Evolutionary conservation across 1,140 invertebrate genomes (phyloP), one percentile per base, ranked within the genome.

Genomic region (Acarapis woodi): DNA sequence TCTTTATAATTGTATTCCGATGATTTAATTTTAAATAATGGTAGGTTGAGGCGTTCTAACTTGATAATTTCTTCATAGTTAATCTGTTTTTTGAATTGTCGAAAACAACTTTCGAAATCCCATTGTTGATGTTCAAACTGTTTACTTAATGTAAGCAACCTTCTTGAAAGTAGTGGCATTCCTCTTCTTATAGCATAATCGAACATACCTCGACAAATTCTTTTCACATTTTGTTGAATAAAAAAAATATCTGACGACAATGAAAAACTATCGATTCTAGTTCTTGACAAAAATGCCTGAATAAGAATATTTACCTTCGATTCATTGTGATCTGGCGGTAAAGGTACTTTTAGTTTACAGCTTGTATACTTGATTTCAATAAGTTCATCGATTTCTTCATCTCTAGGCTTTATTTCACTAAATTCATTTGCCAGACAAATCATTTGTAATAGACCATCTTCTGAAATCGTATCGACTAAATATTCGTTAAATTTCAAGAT

Each of bases 271-370:
- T 77, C 70, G 1, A 90, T 65, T 28, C 62, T 57, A 20, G 68
- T 70, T 41, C 72, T 60, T 1, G 77, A 83, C 12, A 96, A 62
- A 53, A 73, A 83, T 0, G 78, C 73, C 56, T 97, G 90, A 41
- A 99, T 64, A 4, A 99, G 59, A 49, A 93, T 87, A 54, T 94
- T 94, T 16, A 96, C 85, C 68, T 99, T 99, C 38, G 83, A 87
- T 49, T 78, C 65, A 23, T 78, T 62, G 54, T 87, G 87, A 54
- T 90, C 85, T 19, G 56, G 4, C 2, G 78, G 74, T 12, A 78
- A 76, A 37, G 65, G 61, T 0, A 76, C 68, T 32, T 64, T 59
- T 18, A 83, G 55, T 46, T 73, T 65, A 52, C 82, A 88, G 48
- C 69, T 65, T 24, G 69, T 59, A 3, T 61, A 51, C 22, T 63